Evolutionary conservation across 2,888 invertebrate species (phyloP).

Genomic region (Drosophila stalkeri): DNA sequence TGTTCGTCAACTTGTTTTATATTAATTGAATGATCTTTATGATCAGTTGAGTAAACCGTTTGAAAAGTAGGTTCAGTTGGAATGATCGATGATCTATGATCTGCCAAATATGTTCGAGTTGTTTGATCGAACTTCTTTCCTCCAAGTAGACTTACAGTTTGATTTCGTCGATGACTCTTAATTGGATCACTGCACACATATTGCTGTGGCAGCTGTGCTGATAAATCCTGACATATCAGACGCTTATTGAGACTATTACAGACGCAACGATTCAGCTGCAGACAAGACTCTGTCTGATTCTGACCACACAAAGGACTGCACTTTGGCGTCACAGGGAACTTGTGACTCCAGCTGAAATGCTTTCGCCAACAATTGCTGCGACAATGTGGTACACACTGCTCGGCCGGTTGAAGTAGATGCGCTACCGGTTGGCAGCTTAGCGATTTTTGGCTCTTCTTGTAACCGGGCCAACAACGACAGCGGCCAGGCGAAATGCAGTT

Average conservation of each 20-base stretch:
- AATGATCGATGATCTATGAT: too few relatives aligned
- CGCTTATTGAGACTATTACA: constrained; percentile 17
- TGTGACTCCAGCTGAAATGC: constrained; percentile 1
- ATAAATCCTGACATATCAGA: constrained; percentile 1
- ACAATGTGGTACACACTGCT: neutral
- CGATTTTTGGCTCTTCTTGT: neutral
- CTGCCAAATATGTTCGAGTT: neutral
- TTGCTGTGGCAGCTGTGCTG: constrained; percentile 7
- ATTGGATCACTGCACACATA: constrained; percentile 6
- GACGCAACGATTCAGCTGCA: constrained; percentile 6
- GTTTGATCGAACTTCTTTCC: too few relatives aligned
- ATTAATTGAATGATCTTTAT: neutral
- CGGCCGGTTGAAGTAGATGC: constrained; percentile 5
- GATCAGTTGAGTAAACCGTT: neutral
- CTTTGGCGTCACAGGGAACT: neutral
- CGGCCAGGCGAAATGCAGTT: constrained; percentile 25
- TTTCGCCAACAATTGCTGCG: constrained; percentile 3
- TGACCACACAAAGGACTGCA: neutral
- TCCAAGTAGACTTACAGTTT: too few relatives aligned
- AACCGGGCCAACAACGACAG: constrained; percentile 31
- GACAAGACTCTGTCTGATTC: neutral
- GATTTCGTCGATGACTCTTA: neutral
- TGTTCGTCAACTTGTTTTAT: neutral
- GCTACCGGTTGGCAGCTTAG: constrained; percentile 14
- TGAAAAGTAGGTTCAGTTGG: neutral